phyloP scores from a whole-genome alignment of 2,113 vertebrate genomes.

The Orthonyx spaldingii region DNA sequence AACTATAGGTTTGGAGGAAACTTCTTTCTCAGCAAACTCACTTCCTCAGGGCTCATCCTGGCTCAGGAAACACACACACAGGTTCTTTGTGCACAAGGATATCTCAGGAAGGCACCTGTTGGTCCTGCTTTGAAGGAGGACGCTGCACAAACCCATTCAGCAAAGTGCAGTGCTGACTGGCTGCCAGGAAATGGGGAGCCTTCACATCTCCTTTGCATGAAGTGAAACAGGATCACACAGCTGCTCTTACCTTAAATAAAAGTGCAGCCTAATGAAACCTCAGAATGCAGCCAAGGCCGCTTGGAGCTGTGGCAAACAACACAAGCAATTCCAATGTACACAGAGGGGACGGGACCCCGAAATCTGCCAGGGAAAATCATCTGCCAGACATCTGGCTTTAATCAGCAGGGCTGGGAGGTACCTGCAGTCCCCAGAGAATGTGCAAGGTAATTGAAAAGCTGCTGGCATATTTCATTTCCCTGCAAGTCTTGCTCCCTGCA shows the following conservation, averaged over 20 bases:
- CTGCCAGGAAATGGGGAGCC: neutral
- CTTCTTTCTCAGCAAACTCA: neutral
- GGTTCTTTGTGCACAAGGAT: neutral
- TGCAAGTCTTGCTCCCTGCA: neutral
- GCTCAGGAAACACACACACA: neutral
- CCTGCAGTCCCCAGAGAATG: neutral
- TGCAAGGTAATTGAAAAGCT: neutral
- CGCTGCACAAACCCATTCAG: neutral
- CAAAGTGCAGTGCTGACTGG: neutral
- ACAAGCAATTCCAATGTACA: neutral
- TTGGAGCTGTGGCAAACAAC: rapidly evolving
- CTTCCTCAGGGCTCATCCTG: neutral
- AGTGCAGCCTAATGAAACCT: neutral
- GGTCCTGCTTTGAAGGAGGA: neutral
- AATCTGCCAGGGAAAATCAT: neutral
- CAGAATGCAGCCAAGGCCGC: neutral
- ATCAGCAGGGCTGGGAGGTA: neutral
- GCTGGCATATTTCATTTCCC: neutral
- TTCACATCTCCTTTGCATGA: neutral
- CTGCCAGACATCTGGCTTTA: conserved; percentile 13
- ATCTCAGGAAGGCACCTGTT: neutral
- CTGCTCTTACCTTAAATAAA: neutral
- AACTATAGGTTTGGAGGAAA: neutral
- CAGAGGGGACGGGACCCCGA: neutral
- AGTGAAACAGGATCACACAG: neutral